Base-by-base conservation (phyloP, 2,797 vertebrate species). In the Ambastaia sidthimunki region DNA sequence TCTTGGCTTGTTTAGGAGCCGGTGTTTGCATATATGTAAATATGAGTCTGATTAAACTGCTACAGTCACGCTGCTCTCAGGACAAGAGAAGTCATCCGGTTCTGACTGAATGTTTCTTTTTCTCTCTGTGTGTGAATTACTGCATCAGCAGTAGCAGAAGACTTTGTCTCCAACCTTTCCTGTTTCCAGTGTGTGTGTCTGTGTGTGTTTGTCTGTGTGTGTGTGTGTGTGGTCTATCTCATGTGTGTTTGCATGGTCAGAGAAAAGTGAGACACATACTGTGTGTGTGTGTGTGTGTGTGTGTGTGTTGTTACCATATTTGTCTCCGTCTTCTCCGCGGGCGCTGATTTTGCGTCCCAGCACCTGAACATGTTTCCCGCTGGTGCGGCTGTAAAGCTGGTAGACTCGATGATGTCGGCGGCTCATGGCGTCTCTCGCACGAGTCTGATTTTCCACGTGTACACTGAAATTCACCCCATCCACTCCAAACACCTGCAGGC, bases 401-500 rank as follows among this genome's bases (percentile, higher is more conserved):
- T 99, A 99, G 83, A 99, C 95, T 69, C 98, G 92, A 77, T 98
- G 96, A 82, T 99, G 97, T 90, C 97, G 95, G 82, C 98, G 94
- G 91, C 97, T 99, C 93, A 98, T 97, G 86, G 98, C 96, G 68
- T 99, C 98, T 91, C 96, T 95, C 71, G 95, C 95, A 90, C 97
- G 95, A 0, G 97, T 99, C 94, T 99, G 97, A 91, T 99, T 99
- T 92, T 99, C 97, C 93, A 99, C 98, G 0, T 99, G 97, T 93
- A 98, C 96, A 80, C 98, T 96, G 93, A 99, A 99, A 94, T 99
- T 98, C 90, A 98, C 96, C 84, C 96, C 96, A 91, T 99, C 98
- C 91, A 97, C 96, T 81, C 96, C 96, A 82, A 93, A 94, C 91
- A 98, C 96, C 95, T 98, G 96, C 96, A 96, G 89, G 37, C 57